A percentile compares a stretch with the other conserved stretches of the same genome.
Evolutionary conservation across 2,113 vertebrate species (phyloP).

Genomic region (Microtus richardsoni): DNA sequence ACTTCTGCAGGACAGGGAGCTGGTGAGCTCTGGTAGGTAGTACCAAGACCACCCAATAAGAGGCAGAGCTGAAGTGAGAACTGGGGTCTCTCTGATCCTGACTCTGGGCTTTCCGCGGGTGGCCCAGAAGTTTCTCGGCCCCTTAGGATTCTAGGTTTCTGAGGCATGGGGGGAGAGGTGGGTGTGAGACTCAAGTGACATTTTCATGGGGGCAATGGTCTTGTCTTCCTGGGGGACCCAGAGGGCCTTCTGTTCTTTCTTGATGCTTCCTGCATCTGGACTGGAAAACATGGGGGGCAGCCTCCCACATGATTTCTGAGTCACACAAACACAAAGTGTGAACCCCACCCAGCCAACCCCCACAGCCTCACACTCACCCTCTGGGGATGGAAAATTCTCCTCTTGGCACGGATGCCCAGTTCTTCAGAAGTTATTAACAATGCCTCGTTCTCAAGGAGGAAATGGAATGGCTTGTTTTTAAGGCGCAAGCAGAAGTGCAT

Average conservation of each 20-base stretch:
- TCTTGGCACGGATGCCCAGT: background rate
- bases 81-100: background rate
- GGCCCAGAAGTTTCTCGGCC: background rate
- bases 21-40: background rate
- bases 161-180: rapidly evolving
- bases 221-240: background rate
- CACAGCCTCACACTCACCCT: background rate
- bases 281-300: constrained; percentile 25
- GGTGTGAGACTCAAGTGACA: background rate
- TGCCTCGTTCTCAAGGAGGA: background rate
- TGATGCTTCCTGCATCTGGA: constrained; percentile 60
- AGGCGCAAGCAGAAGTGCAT: constrained; percentile 16
- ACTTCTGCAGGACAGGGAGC: background rate
- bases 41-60: background rate
- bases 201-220: background rate
- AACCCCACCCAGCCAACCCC: background rate
- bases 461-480: background rate
- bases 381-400: constrained; percentile 55
- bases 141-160: background rate
- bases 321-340: constrained; percentile 53
- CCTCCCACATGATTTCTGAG: constrained; percentile 68
- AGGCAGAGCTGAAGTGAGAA: background rate
- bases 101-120: background rate
- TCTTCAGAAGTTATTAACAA: constrained; percentile 11
- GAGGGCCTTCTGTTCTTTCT: constrained; percentile 30